phyloP scores from a whole-genome alignment of 2,797 vertebrate species.

The Coccyzus lansbergi region DNA sequence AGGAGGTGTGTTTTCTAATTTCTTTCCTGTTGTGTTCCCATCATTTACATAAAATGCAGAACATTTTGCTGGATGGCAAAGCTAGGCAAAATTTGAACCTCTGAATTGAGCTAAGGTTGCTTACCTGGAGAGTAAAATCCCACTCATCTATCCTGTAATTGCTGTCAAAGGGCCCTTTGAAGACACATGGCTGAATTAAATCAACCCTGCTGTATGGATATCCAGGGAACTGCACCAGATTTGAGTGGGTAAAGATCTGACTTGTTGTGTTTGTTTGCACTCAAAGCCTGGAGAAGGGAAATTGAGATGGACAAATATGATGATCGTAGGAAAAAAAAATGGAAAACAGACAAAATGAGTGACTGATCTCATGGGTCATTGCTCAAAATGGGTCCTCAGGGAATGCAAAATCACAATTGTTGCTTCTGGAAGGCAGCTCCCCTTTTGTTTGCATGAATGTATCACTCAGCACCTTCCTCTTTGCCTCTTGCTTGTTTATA shows the following conservation, averaged over 20 bases:
- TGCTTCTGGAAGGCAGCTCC: background rate
- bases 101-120: background rate
- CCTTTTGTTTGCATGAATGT: background rate
- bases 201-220: background rate
- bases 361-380: background rate
- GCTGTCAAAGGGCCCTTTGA: background rate
- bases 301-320: background rate
- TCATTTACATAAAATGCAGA: background rate
- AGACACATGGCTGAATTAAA: conserved; percentile 10
- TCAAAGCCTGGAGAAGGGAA: background rate
- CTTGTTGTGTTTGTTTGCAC: background rate
- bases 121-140: conserved; percentile 14
- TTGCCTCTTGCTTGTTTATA: background rate
- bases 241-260: background rate
- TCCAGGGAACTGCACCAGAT: background rate
- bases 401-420: background rate
- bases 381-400: background rate
- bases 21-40: background rate
- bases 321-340: background rate
- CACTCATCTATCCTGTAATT: conserved; percentile 10
- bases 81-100: background rate
- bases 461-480: background rate
- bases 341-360: background rate
- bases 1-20: background rate
- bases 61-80: background rate